Conservation (phyloP, 2,797 vertebrate genomes). For the Thaleichthys pacificus region DNA sequence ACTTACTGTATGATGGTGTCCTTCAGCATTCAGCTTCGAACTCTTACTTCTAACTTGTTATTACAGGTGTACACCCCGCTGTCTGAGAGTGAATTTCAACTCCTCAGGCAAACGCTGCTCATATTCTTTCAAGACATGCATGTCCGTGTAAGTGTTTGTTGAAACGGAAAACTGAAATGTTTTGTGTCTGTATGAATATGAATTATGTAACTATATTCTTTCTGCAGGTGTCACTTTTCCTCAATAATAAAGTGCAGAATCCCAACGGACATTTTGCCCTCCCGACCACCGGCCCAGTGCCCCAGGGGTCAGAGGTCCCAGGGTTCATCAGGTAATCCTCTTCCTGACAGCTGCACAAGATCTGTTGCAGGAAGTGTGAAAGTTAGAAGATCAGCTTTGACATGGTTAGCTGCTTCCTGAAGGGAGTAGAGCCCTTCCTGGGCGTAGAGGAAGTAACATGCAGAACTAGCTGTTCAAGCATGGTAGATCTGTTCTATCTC, state of each 20-base stretch:
- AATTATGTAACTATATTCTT: neutral
- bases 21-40: neutral
- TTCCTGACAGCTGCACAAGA: neutral
- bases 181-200: neutral
- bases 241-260: constrained; percentile 68
- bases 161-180: neutral
- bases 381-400: neutral
- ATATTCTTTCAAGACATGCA: constrained; percentile 91
- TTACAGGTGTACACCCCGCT: constrained; percentile 78
- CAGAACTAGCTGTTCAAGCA: neutral
- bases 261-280: constrained; percentile 70
- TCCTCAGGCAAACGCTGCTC: constrained; percentile 90
- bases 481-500: neutral
- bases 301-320: constrained; percentile 84
- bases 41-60: neutral
- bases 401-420: neutral
- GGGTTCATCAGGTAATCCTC: constrained; percentile 85
- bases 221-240: constrained; percentile 69
- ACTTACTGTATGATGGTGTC: neutral
- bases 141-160: constrained; percentile 79
- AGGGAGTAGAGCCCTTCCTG: too few species aligned
- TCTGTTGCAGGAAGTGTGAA: neutral
- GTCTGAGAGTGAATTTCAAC: constrained; percentile 87
- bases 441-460: too few species aligned
- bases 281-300: constrained; percentile 82